Percentiles rank a stretch among this genome's conserved stretches.
Conservation (phyloP, 2,113 vertebrate species). For the Sturnus vulgaris region DNA sequence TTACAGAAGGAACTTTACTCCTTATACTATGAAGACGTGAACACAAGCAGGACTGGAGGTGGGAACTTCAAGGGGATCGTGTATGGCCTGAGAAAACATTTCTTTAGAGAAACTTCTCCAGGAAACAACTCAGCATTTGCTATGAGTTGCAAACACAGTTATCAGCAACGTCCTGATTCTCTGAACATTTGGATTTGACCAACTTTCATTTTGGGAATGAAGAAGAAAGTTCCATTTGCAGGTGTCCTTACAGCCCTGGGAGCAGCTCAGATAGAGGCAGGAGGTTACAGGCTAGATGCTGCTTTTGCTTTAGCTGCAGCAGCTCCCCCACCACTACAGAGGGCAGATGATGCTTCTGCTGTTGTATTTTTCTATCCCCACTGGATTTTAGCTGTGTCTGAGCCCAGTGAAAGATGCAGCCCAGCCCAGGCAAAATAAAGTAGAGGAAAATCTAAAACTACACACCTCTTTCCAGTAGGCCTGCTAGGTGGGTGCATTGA, state of each 20-base stretch:
- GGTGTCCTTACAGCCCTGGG: neutral
- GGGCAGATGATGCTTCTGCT: neutral
- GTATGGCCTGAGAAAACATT: neutral
- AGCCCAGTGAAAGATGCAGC: neutral
- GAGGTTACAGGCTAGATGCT: neutral
- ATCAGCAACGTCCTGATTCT: neutral
- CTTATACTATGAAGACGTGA: neutral
- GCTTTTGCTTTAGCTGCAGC: neutral
- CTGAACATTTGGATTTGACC: neutral
- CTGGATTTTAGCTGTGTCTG: neutral
- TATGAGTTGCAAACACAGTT: neutral
- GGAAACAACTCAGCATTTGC: neutral
- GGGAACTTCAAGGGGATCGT: neutral
- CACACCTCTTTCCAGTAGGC: neutral
- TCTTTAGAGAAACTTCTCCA: neutral
- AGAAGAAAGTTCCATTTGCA: neutral
- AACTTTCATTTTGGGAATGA: neutral
- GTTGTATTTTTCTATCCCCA: neutral
- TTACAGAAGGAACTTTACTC: neutral
- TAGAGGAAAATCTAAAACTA: neutral
- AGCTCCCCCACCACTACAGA: rapidly evolving
- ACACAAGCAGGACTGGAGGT: neutral
- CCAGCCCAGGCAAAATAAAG: neutral
- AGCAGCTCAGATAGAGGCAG: neutral
- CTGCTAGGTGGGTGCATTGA: neutral